Base-by-base conservation (phyloP, 2,888 invertebrate species). In the Apamea epomidion region DNA sequence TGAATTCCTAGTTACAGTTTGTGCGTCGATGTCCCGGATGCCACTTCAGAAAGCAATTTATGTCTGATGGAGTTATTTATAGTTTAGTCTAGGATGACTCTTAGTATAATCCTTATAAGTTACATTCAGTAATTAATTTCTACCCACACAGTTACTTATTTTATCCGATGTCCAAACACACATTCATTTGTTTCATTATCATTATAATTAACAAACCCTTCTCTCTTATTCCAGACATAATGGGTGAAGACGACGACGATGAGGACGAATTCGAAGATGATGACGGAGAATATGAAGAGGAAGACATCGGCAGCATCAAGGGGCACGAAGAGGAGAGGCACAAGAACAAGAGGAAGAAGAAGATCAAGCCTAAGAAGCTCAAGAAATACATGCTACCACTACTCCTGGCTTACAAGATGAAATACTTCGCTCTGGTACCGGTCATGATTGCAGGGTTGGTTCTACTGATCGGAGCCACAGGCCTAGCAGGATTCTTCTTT, bases 401-500 rank as follows among this genome's bases (percentile, higher is more conserved):
- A 32, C 95, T 99, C 54, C 92, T 99, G 90, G 98, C 99, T 0
- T 99, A 99, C 94, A 99, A 99, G 94, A 94, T 99, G 92, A 99
- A 99, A 93, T 98, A 98, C 93, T 97, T 98, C 89, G 98, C 98
- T 2, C 93, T 99, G 76, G 97, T 99, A 64, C 99, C 99, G 1
- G 97, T 98, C 0, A 94, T 99, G 93, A 97, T 98, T 86, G 98
- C 98, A 75, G 98, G 98, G 12, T 94, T 98, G 42, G 95, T 98
- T 2, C 95, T 99, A 16, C 94, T 99, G 73, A 98, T 98, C 8
- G 98, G 98, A 82, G 98, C 98, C 0, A 98, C 98, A 0, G 98
- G 98, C 32, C 93, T 99, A 81, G 99, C 98, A 37, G 99, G 99
- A 86, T 99, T 99, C 96, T 99, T 99, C 97, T 99, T 99, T 93